phyloP scores from a whole-genome alignment of 2,797 vertebrate genomes.

The Alosa sapidissima region DNA sequence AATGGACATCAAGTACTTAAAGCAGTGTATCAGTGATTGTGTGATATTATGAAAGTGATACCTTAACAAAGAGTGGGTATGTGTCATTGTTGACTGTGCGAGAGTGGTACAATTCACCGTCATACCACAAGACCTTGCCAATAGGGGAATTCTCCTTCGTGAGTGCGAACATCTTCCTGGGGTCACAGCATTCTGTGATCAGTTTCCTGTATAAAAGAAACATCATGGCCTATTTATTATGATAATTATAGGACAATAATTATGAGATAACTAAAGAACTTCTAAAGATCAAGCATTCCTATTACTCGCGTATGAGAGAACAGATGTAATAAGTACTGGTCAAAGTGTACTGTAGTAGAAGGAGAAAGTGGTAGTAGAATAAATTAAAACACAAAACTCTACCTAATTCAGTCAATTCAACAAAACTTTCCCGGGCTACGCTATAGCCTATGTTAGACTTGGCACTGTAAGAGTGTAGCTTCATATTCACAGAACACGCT shows the following conservation, averaged over 20 bases:
- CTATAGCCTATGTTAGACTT: too few species aligned
- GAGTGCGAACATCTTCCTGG: slow-evolving; percentile 84
- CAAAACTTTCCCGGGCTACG: too few species aligned
- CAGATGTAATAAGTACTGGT: too few species aligned
- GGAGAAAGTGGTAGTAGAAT: too few species aligned
- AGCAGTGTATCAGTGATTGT: background rate
- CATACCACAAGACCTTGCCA: slow-evolving; percentile 94
- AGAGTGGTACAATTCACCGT: slow-evolving; percentile 91
- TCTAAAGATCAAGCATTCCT: too few species aligned
- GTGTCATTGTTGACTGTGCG: slow-evolving; percentile 91
- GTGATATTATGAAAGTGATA: slow-evolving; percentile 40
- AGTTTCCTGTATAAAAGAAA: slow-evolving; percentile 76
- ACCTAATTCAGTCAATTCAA: too few species aligned
- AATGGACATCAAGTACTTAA: background rate
- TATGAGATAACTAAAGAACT: background rate
- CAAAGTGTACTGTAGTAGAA: too few species aligned
- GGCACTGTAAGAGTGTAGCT: too few species aligned
- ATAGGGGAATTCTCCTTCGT: slow-evolving; percentile 90
- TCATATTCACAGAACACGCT: too few species aligned
- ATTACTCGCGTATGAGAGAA: too few species aligned
- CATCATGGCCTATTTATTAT: background rate
- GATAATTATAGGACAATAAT: background rate
- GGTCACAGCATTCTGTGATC: slow-evolving; percentile 88
- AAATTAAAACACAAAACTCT: too few species aligned
- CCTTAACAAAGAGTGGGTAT: slow-evolving; percentile 88